phyloP scores from a whole-genome alignment of 2,888 invertebrate genomes.

The Thereva nobilitata region DNA sequence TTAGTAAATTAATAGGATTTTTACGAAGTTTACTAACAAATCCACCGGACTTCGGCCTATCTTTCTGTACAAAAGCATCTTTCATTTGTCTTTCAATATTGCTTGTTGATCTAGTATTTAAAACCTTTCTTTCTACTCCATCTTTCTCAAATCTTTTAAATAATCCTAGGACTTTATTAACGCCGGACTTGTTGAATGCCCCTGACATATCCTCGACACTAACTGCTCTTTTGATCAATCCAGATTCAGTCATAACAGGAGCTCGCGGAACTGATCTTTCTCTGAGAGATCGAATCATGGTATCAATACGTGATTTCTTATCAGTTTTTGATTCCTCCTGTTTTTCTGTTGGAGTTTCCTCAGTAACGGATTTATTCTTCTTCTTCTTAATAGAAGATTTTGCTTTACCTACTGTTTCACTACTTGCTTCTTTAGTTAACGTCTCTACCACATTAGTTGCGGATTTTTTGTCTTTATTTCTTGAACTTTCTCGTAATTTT shows the following conservation, averaged over 20 bases:
- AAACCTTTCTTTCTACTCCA: conserved; percentile 55
- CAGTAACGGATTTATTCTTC: conserved; percentile 49
- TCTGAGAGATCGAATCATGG: conserved; percentile 64
- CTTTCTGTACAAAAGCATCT: conserved; percentile 48
- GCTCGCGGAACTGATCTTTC: conserved; percentile 69
- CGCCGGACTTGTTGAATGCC: conserved; percentile 67
- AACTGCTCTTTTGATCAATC: conserved; percentile 71
- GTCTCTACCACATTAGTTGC: conserved; percentile 39
- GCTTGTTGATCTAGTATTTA: conserved; percentile 54
- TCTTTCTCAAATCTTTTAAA: conserved; percentile 75
- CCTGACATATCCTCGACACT: conserved; percentile 71
- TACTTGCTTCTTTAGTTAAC: not conserved
- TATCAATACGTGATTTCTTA: conserved; percentile 60
- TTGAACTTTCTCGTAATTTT: conserved; percentile 64
- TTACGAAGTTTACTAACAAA: conserved; percentile 34
- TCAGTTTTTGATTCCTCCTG: conserved; percentile 50
- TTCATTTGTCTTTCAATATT: conserved; percentile 54
- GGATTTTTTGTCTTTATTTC: conserved; percentile 55
- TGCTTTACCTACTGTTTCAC: conserved; percentile 45
- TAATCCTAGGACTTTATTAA: conserved; percentile 75
- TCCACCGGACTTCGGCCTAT: conserved; percentile 47
- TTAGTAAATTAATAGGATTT: conserved; percentile 50
- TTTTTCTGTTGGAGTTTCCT: conserved; percentile 29
- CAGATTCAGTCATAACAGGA: conserved; percentile 65
- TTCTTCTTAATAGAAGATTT: conserved; percentile 61